Evolutionary conservation across 2,797 vertebrate species (phyloP).

Genomic region (Chloroceryle inda): DNA sequence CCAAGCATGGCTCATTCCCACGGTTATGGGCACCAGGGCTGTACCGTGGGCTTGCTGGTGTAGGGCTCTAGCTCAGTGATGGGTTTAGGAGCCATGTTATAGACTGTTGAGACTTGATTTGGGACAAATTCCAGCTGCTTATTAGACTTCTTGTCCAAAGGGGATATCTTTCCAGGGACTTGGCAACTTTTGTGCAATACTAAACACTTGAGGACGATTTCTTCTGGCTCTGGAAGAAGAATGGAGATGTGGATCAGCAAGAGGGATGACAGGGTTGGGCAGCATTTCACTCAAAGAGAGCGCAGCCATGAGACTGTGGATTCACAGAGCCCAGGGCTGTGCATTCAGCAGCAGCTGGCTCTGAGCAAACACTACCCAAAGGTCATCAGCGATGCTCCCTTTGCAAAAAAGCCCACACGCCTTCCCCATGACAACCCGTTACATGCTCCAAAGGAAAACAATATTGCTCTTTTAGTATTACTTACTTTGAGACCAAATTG

Average conservation of each 20-base stretch:
- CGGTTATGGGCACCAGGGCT: background rate
- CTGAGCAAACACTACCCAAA: background rate
- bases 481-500: background rate
- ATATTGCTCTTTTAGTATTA: constrained; percentile 15
- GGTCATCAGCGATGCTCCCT: constrained; percentile 22
- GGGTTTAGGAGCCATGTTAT: background rate
- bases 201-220: background rate
- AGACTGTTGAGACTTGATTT: background rate
- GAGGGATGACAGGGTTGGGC: background rate
- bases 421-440: constrained; percentile 61
- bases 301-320: background rate
- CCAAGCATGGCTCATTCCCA: background rate
- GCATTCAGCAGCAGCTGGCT: background rate
- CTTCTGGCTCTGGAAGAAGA: background rate
- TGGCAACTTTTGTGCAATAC: rapidly evolving
- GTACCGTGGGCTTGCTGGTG: background rate
- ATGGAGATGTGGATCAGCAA: background rate
- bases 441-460: background rate
- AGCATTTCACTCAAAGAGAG: background rate
- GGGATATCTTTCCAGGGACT: background rate
- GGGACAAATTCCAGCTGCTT: background rate
- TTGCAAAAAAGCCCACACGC: background rate
- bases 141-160: background rate
- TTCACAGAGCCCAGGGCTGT: background rate
- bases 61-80: background rate